Conservation (phyloP, 2,113 vertebrate genomes). For the Pholis gunnellus region DNA sequence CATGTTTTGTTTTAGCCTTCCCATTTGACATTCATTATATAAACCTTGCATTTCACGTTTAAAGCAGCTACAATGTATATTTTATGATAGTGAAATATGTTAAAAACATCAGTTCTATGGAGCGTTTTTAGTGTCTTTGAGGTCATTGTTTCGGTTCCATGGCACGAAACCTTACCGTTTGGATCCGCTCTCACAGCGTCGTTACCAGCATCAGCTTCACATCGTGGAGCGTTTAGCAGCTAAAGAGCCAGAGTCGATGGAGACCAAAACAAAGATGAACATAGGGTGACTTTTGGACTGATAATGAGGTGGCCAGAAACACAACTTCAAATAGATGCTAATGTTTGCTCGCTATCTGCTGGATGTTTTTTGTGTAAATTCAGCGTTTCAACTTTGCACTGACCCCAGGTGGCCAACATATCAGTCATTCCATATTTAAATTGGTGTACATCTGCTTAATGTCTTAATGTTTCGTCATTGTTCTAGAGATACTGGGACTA, state of each 20-base stretch:
- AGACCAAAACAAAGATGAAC: background rate
- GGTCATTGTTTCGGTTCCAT: background rate
- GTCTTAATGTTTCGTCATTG: background rate
- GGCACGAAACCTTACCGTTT: background rate
- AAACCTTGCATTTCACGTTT: background rate
- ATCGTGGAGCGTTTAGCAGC: background rate
- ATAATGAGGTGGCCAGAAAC: background rate
- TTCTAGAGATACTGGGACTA: background rate
- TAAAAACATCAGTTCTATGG: background rate
- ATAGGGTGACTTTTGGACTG: background rate
- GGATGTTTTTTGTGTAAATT: background rate
- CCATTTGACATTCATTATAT: background rate
- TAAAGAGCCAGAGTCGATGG: background rate
- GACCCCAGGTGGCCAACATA: background rate
- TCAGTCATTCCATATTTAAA: too few relatives aligned
- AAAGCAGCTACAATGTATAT: too few relatives aligned
- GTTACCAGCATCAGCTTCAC: background rate
- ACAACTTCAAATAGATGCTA: background rate
- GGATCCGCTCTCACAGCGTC: background rate
- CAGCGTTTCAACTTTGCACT: background rate
- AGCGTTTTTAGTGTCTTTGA: background rate
- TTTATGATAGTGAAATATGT: background rate
- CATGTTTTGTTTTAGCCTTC: background rate
- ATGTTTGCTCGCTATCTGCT: background rate
- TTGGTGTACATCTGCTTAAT: background rate